Percentiles rank a stretch among this genome's conserved stretches.
Conservation (phyloP, 2,113 vertebrate genomes). For the Enhydra lutris region DNA sequence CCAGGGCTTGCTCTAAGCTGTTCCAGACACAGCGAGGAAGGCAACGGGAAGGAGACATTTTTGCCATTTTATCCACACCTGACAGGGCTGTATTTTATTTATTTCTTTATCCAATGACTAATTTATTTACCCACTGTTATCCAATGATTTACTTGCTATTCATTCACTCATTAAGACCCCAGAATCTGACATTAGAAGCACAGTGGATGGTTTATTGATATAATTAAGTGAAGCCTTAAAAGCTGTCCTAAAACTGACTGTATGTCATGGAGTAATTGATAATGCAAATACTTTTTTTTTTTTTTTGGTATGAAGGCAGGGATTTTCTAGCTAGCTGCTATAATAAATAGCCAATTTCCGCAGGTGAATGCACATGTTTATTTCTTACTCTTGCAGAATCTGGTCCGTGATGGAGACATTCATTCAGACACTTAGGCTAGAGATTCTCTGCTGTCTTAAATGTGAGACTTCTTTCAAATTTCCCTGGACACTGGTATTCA, state of each 20-base stretch:
- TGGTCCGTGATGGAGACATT: background rate
- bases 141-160: background rate
- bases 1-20: background rate
- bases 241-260: background rate
- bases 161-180: background rate
- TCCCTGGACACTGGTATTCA: background rate
- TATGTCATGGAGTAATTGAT: background rate
- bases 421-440: background rate
- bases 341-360: background rate
- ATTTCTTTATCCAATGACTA: background rate
- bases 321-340: background rate
- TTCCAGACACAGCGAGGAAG: background rate
- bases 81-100: background rate
- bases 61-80: background rate
- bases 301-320: background rate
- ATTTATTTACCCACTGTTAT: background rate
- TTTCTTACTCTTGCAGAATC: background rate
- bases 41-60: background rate
- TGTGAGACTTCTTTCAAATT: background rate
- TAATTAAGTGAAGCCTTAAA: slow-evolving; percentile 22
- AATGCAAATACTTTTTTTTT: background rate
- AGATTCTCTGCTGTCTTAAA: background rate
- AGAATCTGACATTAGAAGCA: background rate
- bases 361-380: no score
- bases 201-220: background rate